phyloP scores from a whole-genome alignment of 2,888 invertebrate genomes.

The Erynnis tages region DNA sequence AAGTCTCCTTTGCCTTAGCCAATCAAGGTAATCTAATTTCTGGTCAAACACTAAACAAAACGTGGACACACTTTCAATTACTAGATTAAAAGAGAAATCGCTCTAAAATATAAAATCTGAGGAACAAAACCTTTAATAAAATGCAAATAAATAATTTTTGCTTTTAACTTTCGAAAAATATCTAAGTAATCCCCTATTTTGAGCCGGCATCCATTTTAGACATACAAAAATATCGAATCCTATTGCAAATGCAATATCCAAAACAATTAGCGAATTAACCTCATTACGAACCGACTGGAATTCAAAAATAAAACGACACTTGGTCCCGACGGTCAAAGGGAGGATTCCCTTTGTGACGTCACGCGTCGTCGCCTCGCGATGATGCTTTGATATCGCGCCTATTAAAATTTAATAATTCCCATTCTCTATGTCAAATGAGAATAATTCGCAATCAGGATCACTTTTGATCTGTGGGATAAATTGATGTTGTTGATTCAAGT shows the following conservation, averaged over 20 bases:
- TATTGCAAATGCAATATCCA: not conserved
- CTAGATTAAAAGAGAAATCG: no score
- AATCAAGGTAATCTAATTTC: no score
- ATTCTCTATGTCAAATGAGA: constrained; percentile 53
- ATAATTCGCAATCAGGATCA: constrained; percentile 36
- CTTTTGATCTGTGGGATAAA: constrained; percentile 21
- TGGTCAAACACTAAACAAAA: no score
- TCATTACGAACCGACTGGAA: constrained; percentile 32
- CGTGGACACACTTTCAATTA: no score
- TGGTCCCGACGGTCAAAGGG: constrained; percentile 49
- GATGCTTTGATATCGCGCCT: constrained; percentile 43
- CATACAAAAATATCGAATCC: no score
- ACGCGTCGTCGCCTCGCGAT: constrained; percentile 43
- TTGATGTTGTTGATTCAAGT: constrained; percentile 15
- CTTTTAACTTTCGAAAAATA: no score
- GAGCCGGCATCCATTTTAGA: no score
- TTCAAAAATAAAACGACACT: constrained; percentile 36
- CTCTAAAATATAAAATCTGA: no score
- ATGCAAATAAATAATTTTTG: no score
- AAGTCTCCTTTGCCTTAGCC: no score
- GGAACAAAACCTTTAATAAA: no score
- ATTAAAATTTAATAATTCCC: constrained; percentile 59
- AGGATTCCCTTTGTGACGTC: constrained; percentile 55
- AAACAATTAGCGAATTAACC: constrained; percentile 37
- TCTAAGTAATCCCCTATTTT: no score